These are phyloP conservation scores for Zaprionus ghesquierei DNA, from an alignment of 1,140 invertebrate genomes.

Conservation along the genomic window DNA sequence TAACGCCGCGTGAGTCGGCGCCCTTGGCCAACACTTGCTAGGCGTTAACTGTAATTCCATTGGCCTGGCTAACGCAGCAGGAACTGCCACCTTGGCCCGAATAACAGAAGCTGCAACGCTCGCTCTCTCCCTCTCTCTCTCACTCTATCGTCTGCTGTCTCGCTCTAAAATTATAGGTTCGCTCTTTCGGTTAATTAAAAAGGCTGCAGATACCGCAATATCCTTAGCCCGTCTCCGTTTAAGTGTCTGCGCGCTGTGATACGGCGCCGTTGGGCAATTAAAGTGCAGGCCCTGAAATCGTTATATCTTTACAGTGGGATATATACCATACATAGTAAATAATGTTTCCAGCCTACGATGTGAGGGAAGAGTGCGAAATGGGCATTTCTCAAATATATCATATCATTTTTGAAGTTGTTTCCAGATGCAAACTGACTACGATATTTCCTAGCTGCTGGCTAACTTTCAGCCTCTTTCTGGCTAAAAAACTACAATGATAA, in stretches of 20 bases:
- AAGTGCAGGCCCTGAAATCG: constrained; percentile 45
- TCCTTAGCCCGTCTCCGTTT: constrained; percentile 6
- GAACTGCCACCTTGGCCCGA: constrained; percentile 59
- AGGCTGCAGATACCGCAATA: constrained; percentile 44
- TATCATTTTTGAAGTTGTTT: too few relatives aligned
- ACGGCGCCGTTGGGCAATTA: constrained; percentile 67
- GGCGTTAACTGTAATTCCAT: constrained; percentile 72
- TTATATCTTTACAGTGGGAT: constrained; percentile 25
- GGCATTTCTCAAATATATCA: background rate
- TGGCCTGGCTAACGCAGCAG: constrained; percentile 64
- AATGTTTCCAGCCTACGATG: constrained; percentile 17
- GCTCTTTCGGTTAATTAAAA: constrained; percentile 72
- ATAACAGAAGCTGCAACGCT: constrained; percentile 34
- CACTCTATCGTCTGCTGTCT: constrained; percentile 1
- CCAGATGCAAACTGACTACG: too few relatives aligned
- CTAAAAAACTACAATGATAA: too few relatives aligned
- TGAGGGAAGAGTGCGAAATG: background rate
- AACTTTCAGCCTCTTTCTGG: too few relatives aligned
- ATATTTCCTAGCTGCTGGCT: too few relatives aligned
- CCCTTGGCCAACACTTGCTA: constrained; percentile 62
- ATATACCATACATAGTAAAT: constrained; percentile 21
- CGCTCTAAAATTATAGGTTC: constrained; percentile 64
- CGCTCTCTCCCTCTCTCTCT: background rate
- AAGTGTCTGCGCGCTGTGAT: constrained; percentile 44
- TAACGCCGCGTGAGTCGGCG: constrained; percentile 75